A percentile compares a stretch with the other conserved stretches of the same genome.
phyloP scores from a whole-genome alignment of 1,140 invertebrate genomes.

The Holotrichia oblita region DNA sequence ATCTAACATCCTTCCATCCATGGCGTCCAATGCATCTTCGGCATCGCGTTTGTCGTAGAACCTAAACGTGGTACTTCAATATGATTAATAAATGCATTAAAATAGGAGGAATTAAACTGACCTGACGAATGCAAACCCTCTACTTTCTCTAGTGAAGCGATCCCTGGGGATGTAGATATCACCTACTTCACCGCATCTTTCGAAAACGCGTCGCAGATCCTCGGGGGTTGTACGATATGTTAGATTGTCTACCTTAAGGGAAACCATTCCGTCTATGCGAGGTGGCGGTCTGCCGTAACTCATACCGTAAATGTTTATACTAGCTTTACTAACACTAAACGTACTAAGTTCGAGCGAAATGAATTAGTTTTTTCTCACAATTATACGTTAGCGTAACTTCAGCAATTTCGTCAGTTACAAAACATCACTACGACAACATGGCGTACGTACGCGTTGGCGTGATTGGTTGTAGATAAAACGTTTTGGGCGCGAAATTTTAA shows the following conservation, averaged over 20 bases:
- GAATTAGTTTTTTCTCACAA: background rate
- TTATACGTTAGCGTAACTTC: background rate
- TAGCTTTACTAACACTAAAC: background rate
- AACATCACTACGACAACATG: conserved; percentile 15
- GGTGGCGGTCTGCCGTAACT: conserved; percentile 92
- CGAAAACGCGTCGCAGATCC: conserved; percentile 93
- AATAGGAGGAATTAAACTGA: conserved; percentile 63
- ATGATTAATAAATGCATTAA: conserved; percentile 1
- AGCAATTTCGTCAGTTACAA: background rate
- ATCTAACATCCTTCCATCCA: conserved; percentile 92
- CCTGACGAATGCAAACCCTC: conserved; percentile 98
- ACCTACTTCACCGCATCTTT: conserved; percentile 96
- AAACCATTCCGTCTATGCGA: conserved; percentile 95
- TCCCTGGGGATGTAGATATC: conserved; percentile 98
- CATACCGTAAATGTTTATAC: conserved; percentile 65
- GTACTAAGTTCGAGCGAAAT: background rate
- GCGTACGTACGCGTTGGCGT: background rate
- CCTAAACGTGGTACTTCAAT: conserved; percentile 64
- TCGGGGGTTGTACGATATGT: conserved; percentile 96
- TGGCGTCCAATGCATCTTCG: conserved; percentile 92
- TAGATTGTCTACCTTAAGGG: conserved; percentile 98
- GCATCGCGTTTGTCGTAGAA: conserved; percentile 96
- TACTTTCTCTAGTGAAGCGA: conserved; percentile 91
- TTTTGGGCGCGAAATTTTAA: background rate
- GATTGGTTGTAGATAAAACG: background rate